Percentiles rank a stretch among this genome's conserved stretches.
Conservation (phyloP, 2,113 vertebrate genomes). For the Nannobrachium achirus region DNA sequence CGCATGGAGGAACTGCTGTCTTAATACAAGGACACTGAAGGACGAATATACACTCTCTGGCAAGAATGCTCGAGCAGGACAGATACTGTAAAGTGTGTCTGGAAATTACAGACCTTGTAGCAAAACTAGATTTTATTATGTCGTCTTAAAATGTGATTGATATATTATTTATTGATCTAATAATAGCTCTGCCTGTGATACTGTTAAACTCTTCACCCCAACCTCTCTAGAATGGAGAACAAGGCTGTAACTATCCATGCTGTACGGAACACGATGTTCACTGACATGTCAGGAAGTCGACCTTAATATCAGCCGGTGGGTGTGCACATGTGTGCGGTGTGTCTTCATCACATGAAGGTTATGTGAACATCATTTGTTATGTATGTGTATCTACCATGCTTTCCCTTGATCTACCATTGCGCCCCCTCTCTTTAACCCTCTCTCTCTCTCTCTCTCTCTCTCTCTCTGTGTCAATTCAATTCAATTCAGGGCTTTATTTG, state of each 20-base stretch:
- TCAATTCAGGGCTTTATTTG: too few species aligned
- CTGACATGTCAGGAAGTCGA: conserved; percentile 15
- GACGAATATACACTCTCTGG: background rate
- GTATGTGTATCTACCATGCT: conserved; percentile 24
- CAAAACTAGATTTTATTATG: background rate
- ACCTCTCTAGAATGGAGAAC: background rate
- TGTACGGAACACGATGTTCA: conserved; percentile 38
- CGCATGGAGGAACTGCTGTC: background rate
- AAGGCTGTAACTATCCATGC: background rate
- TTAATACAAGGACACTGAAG: conserved; percentile 47
- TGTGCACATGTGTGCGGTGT: conserved; percentile 18
- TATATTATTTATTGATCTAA: background rate
- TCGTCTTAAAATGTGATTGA: background rate
- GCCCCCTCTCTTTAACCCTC: conserved; percentile 10
- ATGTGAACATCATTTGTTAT: conserved; percentile 38
- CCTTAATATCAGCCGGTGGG: conserved; percentile 2
- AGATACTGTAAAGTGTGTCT: background rate
- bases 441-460: background rate
- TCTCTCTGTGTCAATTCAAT: too few species aligned
- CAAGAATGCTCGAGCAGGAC: background rate
- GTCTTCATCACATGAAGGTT: conserved; percentile 50
- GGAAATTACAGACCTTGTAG: background rate
- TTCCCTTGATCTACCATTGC: conserved; percentile 19
- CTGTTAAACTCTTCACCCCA: background rate
- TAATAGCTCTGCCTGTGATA: background rate